Conservation (phyloP, 2,888 invertebrate genomes). For the Notodonta dromedarius region DNA sequence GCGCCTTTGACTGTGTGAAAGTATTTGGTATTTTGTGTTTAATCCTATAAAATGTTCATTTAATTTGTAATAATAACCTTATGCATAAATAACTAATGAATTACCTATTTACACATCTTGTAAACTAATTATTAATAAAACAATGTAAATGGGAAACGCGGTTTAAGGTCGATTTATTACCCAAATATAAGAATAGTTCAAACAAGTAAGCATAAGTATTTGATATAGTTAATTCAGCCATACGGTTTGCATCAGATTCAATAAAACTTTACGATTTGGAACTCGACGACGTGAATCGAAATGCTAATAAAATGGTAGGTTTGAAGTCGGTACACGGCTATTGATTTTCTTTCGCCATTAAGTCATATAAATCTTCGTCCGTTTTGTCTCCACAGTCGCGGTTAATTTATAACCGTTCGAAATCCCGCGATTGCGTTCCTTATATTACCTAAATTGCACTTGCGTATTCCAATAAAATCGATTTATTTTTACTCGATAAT, state of each 20-base stretch:
- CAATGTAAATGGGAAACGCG: too few relatives aligned
- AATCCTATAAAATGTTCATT: too few relatives aligned
- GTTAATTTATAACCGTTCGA: constrained; percentile 48
- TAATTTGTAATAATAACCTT: too few relatives aligned
- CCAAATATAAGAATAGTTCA: background rate
- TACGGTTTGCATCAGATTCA: constrained; percentile 7
- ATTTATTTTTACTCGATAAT: background rate
- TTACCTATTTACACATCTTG: too few relatives aligned
- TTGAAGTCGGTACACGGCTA: constrained; percentile 21
- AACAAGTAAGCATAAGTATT: background rate
- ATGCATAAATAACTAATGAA: too few relatives aligned
- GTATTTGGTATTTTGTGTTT: constrained; percentile 12
- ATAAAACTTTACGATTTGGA: constrained; percentile 24
- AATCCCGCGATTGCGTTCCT: constrained; percentile 37
- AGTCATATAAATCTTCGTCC: constrained; percentile 50
- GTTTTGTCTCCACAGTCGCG: constrained; percentile 29
- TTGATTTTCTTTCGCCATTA: constrained; percentile 29
- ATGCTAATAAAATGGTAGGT: constrained; percentile 26
- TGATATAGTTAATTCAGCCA: background rate
- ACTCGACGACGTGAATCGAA: constrained; percentile 28
- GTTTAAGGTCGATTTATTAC: background rate
- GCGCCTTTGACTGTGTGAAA: constrained; percentile 24
- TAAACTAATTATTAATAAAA: too few relatives aligned
- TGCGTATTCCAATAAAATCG: constrained; percentile 26
- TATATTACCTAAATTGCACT: constrained; percentile 22